Base-by-base conservation (phyloP, 2,888 invertebrate genomes). In the Drosophila tripunctata region DNA sequence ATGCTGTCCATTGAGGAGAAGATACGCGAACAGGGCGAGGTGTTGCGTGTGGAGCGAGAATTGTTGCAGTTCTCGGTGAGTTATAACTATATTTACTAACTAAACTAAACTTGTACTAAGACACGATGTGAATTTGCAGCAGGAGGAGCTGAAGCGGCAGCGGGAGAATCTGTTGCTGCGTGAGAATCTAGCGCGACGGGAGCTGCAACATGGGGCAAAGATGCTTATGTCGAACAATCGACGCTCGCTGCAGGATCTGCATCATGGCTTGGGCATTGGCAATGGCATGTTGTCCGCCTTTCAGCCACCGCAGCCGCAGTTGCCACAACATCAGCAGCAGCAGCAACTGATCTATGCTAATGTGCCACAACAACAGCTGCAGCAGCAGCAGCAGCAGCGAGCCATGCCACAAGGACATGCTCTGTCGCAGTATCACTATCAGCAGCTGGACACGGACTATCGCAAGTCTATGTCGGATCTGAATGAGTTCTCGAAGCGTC, bases 1-100 rank as follows among this genome's bases (percentile, higher is more conserved):
- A 93, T 94, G 74, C 93, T 93, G 66, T 92, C 92, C 60, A 93
- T 94, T 76, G 94, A 95, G 83, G 93, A 93, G 86, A 94, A 94
- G 88, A 92, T 94, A 65, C 93, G 94, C 56, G 94, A 94, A 68
- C 94, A 94, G 88, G 94, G 95, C 92, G 94, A 95, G 90, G 95
- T 96, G 17, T 92, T 96, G 27, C 94, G 95, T 72, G 95, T 96
- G 68, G 96, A 96, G 91, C 93, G 95, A 40, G 96, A 96, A 90
- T 92, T 96, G 1, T 90, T 96, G 3, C 96, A 96, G 35, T 85
- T 89, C 36, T 84, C 83, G 83, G 83, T 83, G 51, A 66, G 82
- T n/a, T n/a, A n/a, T n/a, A 4, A 27, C 0, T 17, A 40, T 40
- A 19, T 1, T 3, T 10, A 27, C 3, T 2, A 38, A 19, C 12